A percentile compares a stretch with the other conserved stretches of the same genome.
Evolutionary conservation across 2,797 vertebrate genomes (phyloP).

Genomic region (Botia almorhae): DNA sequence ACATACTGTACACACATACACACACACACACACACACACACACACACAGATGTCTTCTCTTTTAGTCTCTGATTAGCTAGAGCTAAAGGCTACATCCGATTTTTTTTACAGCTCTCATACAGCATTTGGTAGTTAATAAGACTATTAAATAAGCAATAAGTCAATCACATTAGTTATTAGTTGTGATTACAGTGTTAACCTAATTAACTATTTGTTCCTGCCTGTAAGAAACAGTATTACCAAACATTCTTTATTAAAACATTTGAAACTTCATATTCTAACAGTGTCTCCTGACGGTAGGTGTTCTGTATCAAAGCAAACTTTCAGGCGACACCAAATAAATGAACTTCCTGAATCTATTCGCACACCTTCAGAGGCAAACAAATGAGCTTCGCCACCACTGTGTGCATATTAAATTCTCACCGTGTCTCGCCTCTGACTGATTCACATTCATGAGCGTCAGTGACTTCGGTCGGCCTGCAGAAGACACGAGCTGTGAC

Average conservation of each 20-base stretch:
- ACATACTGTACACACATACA: no score
- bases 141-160: no score
- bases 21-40: not conserved
- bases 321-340: not conserved
- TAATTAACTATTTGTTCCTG: no score
- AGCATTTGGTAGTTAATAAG: no score
- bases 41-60: constrained; percentile 14
- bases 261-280: not conserved
- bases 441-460: constrained; percentile 61
- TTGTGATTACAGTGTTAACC: not conserved
- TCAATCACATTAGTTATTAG: no score
- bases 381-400: constrained; percentile 54
- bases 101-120: constrained; percentile 22
- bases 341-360: constrained; percentile 36
- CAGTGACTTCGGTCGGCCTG: constrained; percentile 57
- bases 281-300: not conserved
- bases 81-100: constrained; percentile 37
- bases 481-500: constrained; percentile 61
- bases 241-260: constrained; percentile 18
- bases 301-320: constrained; percentile 17
- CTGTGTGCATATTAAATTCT: constrained; percentile 55
- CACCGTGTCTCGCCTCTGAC: constrained; percentile 45
- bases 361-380: constrained; percentile 41
- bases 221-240: no score
- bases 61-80: constrained; percentile 11